Evolutionary conservation across 1,140 invertebrate species (phyloP), one percentile per base, ranked within the genome.

Genomic region (Galleria mellonella): DNA sequence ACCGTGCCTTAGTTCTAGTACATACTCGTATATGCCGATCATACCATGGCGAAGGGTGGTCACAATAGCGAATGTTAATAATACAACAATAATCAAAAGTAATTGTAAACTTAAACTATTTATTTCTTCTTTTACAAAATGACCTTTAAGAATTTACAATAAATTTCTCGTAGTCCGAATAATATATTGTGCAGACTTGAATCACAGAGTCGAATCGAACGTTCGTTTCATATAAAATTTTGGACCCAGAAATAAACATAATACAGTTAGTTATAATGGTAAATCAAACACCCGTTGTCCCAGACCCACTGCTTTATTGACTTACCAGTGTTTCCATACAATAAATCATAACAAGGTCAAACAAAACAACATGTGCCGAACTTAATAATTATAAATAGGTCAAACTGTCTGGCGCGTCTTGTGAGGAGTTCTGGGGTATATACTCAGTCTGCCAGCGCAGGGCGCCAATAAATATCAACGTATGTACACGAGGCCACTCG

Each of bases 261-360:
- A 69, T 71, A 68, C 59, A 76, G 48, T 58, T 63, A 56, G 38
- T 43, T 45, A 51, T 49, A 63, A 68, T 63, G 63, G 62, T 69
- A 83, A 84, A 84, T 82, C 64, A 82, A 84, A 83, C 79, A 83
- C 67, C 71, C 68, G 59, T 66, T 69, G 63, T 77, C 76, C 76
- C 77, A 82, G 76, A 79, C 72, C 79, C 77, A 81, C 81, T 75
- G 74, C 71, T 84, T 84, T 84, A 84, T 82, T 84, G 77, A 84
- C 76, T 77, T 64, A 81, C 75, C 79, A 83, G 79, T 74, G 72
- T 78, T 72, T 74, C 67, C 67, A 75, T 82, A 84, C 76, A 84
- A 81, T 78, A 83, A 84, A 81, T 82, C 76, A 84, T 84, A 84
- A 84, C 81, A 84, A 78, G 69, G 74, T 78, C 77, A 81, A 84